phyloP scores from a whole-genome alignment of 1,140 invertebrate genomes.

The Theocolax elegans region DNA sequence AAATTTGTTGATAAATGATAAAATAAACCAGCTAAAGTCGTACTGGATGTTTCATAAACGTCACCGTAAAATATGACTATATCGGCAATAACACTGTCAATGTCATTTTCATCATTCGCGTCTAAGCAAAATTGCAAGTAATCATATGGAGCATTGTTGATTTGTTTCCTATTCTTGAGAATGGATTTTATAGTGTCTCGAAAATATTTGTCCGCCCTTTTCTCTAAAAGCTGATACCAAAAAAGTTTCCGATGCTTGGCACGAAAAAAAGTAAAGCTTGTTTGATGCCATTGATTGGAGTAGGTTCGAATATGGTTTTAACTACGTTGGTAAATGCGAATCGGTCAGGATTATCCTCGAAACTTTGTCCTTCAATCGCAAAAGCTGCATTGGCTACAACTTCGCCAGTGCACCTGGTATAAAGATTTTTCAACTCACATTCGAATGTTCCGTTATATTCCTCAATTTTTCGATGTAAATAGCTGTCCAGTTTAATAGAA shows the following conservation, averaged over 20 bases:
- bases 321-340: conserved; percentile 42
- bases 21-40: conserved; percentile 50
- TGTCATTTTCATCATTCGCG: conserved; percentile 41
- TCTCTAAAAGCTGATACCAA: conserved; percentile 29
- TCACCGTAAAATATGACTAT: conserved; percentile 54
- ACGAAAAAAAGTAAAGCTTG: conserved; percentile 23
- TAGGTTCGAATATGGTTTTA: conserved; percentile 43
- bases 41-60: conserved; percentile 68
- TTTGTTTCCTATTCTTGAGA: conserved; percentile 23
- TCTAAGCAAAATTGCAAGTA: conserved; percentile 49
- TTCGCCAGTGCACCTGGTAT: conserved; percentile 64
- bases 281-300: neutral
- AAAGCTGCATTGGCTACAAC: conserved; percentile 66
- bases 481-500: conserved; percentile 37
- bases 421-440: conserved; percentile 55
- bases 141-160: conserved; percentile 40
- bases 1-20: conserved; percentile 60
- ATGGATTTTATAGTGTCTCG: conserved; percentile 30
- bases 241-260: neutral
- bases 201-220: conserved; percentile 39
- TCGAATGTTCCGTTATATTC: conserved; percentile 24
- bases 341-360: conserved; percentile 25
- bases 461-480: conserved; percentile 32
- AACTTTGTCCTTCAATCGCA: conserved; percentile 57
- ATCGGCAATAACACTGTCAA: conserved; percentile 44